Evolutionary conservation across 2,113 vertebrate species (phyloP), one percentile per base, ranked within the genome.

Genomic region (Platycercus adscitus): DNA sequence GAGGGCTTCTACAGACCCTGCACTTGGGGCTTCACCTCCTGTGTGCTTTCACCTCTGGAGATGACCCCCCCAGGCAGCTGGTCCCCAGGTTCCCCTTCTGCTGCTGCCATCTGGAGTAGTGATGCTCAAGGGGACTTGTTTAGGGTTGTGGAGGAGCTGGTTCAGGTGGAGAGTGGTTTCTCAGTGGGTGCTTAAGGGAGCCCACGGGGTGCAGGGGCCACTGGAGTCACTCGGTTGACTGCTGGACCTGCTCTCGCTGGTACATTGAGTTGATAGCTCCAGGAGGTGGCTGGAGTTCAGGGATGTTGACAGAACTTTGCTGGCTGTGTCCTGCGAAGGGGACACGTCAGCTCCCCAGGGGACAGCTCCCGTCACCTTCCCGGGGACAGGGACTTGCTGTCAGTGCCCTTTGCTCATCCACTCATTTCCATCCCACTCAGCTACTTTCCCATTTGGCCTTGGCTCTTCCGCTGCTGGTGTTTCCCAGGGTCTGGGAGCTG

Each of bases 301-400:
- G 60, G 91, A 23, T 46, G 23, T 60, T 81, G 50, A 86, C 66
- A 72, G 66, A 81, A 55, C 47, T 91, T 49, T 46, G 66, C 55
- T 71, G 82, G 21, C 58, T 4, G 13, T 53, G 68, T 90, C 72
- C 83, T 91, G 60, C 2, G 10, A 79, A 81, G 61, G 44, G 39
- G 44, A 91, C 81, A 60, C 2, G 1, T 94, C 83, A 94, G 33
- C 6, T 91, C 50, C 71, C 55, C 24, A 58, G 13, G 68, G 68
- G 85, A 88, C 65, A 84, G 86, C 76, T 95, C 65, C 75, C 4
- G 6, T 93, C 91, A 79, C 17, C 66, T 79, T 44, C 88, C 39
- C 0, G 0, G 58, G 64, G 85, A 72, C 6, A 19, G 79, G 64
- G 69, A 93, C 1, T 0, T 18, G 39, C 77, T 84, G 61, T 95